A percentile compares a stretch with the other conserved stretches of the same genome.
phyloP scores from a whole-genome alignment of 2,113 vertebrate genomes.

The Isichthys henryi region DNA sequence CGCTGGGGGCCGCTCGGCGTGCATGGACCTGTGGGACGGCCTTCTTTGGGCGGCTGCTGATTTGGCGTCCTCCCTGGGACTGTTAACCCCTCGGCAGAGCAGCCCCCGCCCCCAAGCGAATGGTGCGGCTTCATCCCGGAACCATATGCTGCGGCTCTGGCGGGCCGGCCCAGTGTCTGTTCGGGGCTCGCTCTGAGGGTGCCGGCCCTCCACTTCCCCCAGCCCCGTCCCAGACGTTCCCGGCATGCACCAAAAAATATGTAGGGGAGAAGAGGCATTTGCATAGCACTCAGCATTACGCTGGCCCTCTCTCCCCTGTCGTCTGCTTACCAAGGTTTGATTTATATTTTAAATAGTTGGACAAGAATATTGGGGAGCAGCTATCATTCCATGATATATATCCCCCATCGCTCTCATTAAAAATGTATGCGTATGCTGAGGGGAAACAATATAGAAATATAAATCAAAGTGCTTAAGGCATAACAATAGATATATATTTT shows the following conservation, averaged over 20 bases:
- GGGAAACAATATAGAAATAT: constrained; percentile 70
- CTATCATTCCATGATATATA: constrained; percentile 69
- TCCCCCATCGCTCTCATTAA: constrained; percentile 63
- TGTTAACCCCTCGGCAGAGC: constrained; percentile 14
- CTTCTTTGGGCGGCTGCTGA: not conserved
- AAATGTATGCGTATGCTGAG: constrained; percentile 68
- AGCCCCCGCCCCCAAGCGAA: not conserved
- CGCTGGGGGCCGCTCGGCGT: not conserved
- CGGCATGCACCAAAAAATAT: not conserved
- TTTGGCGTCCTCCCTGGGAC: not conserved
- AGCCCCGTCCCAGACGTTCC: not conserved
- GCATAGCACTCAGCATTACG: constrained; percentile 14
- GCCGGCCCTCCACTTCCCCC: not conserved
- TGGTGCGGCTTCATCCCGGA: not conserved
- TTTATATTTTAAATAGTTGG: constrained; percentile 69
- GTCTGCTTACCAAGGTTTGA: constrained; percentile 46
- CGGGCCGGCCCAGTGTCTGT: not conserved
- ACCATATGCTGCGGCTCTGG: not conserved
- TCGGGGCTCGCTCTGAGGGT: not conserved
- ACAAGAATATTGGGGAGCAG: constrained; percentile 57
- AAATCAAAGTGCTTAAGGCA: constrained; percentile 67
- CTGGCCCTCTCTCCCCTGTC: constrained; percentile 25
- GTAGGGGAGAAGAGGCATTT: not conserved
- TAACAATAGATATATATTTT: constrained; percentile 54
- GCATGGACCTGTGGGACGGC: not conserved